A percentile compares a stretch with the other conserved stretches of the same genome.
phyloP scores from a whole-genome alignment of 2,888 invertebrate genomes.

The Chrysolina oricalcia region DNA sequence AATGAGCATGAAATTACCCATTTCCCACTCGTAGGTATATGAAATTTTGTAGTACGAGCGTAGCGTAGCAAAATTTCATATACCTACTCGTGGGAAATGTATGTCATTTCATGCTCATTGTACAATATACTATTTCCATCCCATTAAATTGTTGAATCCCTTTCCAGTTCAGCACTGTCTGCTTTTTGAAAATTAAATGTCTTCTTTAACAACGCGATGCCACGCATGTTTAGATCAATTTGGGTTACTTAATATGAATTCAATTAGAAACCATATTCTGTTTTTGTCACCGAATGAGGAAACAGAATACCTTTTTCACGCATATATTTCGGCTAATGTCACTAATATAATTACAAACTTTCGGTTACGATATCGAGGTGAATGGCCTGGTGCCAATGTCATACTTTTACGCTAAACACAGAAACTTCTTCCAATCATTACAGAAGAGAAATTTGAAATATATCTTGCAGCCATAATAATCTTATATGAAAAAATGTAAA shows the following conservation, averaged over 20 bases:
- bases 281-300: conserved; percentile 1
- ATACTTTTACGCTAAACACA: background rate
- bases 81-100: no score
- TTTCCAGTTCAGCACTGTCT: no score
- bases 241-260: conserved; percentile 13
- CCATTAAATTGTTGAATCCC: no score
- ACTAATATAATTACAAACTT: conserved; percentile 13
- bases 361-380: conserved; percentile 7
- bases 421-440: background rate
- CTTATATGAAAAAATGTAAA: no score
- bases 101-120: no score
- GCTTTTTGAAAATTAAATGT: background rate
- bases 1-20: no score
- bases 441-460: no score
- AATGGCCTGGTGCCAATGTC: background rate
- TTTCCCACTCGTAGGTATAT: no score
- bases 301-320: background rate
- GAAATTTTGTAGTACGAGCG: no score
- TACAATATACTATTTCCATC: no score
- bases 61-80: no score
- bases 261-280: conserved; percentile 14
- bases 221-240: background rate
- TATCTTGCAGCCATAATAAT: no score
- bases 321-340: background rate
- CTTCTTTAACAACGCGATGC: background rate